phyloP scores from a whole-genome alignment of 2,797 vertebrate genomes.

The Staurois parvus region DNA sequence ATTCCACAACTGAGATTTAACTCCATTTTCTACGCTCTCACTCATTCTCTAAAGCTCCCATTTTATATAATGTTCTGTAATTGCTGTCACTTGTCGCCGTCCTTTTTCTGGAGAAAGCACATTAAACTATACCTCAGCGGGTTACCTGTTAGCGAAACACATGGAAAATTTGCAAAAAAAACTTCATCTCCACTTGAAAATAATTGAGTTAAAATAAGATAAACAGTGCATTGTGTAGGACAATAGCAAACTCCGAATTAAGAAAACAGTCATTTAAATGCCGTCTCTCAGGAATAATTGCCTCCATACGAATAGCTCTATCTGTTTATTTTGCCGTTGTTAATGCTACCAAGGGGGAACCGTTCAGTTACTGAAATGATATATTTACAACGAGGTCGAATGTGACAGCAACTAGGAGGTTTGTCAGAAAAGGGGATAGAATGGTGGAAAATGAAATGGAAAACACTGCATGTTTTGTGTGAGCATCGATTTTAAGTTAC shows the following conservation, averaged over 20 bases:
- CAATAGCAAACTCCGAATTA: conserved; percentile 24
- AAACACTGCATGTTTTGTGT: not conserved
- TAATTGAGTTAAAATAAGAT: conserved; percentile 58
- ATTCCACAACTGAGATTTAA: not conserved
- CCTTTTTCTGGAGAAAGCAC: conserved; percentile 4
- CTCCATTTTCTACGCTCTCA: not conserved
- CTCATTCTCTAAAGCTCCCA: not conserved
- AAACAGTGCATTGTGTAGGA: conserved; percentile 47
- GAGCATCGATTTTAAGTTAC: too few species aligned
- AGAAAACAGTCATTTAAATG: conserved; percentile 40
- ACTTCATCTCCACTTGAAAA: conserved; percentile 37
- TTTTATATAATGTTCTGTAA: conserved; percentile 37
- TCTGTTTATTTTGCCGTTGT: not conserved
- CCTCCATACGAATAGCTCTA: not conserved
- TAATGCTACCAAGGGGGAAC: conserved; percentile 16
- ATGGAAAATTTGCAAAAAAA: not conserved
- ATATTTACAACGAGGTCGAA: not conserved
- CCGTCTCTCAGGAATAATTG: conserved; percentile 34
- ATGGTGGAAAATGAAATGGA: not conserved
- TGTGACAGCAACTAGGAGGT: not conserved
- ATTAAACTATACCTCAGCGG: conserved; percentile 42
- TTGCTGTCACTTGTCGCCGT: conserved; percentile 34
- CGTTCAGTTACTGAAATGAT: not conserved
- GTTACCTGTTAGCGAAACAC: conserved; percentile 32
- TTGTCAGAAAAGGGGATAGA: not conserved